Conservation (phyloP, 2,888 invertebrate genomes). For the Pandemis cinnamomeana region DNA sequence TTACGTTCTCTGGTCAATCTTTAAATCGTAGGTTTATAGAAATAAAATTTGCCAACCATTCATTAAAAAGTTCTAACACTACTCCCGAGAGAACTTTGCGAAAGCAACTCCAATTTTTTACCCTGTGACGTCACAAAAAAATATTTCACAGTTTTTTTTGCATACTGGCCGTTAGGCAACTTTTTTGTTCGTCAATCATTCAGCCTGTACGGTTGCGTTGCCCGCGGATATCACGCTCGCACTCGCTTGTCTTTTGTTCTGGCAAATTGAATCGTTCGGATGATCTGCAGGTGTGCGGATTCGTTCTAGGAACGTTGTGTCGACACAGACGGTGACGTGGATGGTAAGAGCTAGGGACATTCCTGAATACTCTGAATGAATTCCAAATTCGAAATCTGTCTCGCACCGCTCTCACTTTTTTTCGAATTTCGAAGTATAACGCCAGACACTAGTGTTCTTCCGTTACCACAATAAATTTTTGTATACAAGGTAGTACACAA, state of each 20-base stretch:
- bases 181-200: neutral
- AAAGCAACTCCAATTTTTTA: constrained; percentile 1
- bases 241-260: constrained; percentile 6
- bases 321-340: neutral
- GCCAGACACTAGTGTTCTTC: too few species aligned
- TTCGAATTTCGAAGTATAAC: too few species aligned
- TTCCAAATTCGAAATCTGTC: too few species aligned
- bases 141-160: neutral
- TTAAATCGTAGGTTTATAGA: too few species aligned
- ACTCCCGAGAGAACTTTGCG: neutral
- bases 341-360: too few species aligned
- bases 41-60: too few species aligned
- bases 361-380: too few species aligned
- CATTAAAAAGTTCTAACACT: neutral
- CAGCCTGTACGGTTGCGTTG: constrained; percentile 4
- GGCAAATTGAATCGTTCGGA: constrained; percentile 17
- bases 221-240: constrained; percentile 15
- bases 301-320: constrained; percentile 3
- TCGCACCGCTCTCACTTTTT: too few species aligned
- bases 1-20: too few species aligned
- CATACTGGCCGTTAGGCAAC: neutral
- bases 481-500: too few species aligned
- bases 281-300: constrained; percentile 11
- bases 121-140: constrained; percentile 1
- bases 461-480: too few species aligned